Base-by-base conservation (phyloP, 2,113 vertebrate species). In the Megaleporinus macrocephalus region DNA sequence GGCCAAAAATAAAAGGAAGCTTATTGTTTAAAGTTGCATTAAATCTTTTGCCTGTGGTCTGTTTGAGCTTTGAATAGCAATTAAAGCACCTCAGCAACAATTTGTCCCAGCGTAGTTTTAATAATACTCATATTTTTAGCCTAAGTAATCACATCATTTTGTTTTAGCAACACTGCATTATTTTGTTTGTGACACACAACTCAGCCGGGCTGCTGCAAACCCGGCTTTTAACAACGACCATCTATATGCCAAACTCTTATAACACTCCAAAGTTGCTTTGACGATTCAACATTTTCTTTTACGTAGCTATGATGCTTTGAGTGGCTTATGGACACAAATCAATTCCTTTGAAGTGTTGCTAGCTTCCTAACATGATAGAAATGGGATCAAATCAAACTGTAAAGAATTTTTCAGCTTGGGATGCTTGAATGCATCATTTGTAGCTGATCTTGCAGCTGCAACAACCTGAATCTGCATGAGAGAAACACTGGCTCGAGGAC, bases 21-120 rank as follows among this genome's bases (percentile, higher is more conserved):
- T 88, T 89, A 84, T 85, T 83, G 73, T 86, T 87, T 86, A 47
- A 74, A 88, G 85, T 89, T 30, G 62, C 82, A 71, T 47, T 76
- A 72, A 75, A 80, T 29, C 30, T 49, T 72, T 79, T 59, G 44
- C 88, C 86, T 29, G 62, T 80, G 82, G 83, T 75, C 18, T 27
- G 84, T 82, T 59, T 85, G 84, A 76, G 70, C 70, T 61, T 68
- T 76, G 79, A 89, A 87, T 65, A 82, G 62, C 80, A 79, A 51
- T 76, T 55, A 85, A 29, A 70, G 44, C 72, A 80, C 55, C 55
- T 55, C 47, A 66, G 63, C 68, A 73, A 20, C 30, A 70, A n/a
- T 30, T 33, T 22, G 16, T 33, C 49, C 63, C 18, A 55, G 72
- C 33, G 53, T 29, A 55, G 51, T n/a, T 49, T 78, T 7, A 16